These are phyloP conservation scores for Octonoba sinensis DNA, from an alignment of 2,888 invertebrate species.

Conservation along the genomic window DNA sequence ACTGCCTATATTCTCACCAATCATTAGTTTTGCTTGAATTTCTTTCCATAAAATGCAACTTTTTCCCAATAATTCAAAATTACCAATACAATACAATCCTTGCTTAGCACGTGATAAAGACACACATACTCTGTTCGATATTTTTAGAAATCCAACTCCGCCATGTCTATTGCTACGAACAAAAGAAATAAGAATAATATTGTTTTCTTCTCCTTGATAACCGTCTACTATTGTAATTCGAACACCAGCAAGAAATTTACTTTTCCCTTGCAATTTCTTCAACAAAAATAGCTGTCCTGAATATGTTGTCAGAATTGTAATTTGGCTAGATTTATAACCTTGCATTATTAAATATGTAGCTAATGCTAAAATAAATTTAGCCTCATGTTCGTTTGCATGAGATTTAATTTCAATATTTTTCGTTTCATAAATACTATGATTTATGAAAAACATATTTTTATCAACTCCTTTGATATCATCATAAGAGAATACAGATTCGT, in stretches of 20 bases:
- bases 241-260: neutral
- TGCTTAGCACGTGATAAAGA: conserved; percentile 60
- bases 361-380: conserved; percentile 66
- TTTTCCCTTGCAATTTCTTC: conserved; percentile 27
- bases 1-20: too few relatives aligned
- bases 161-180: conserved; percentile 67
- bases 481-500: conserved; percentile 67
- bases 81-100: conserved; percentile 63
- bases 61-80: conserved; percentile 42
- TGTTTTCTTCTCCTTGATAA: conserved; percentile 68
- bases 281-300: conserved; percentile 68
- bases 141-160: conserved; percentile 69
- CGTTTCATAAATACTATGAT: conserved; percentile 51
- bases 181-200: conserved; percentile 67
- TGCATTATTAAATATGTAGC: conserved; percentile 67
- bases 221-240: conserved; percentile 66
- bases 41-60: conserved; percentile 37
- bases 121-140: conserved; percentile 68
- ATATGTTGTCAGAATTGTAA: conserved; percentile 71
- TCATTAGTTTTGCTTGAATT: too few relatives aligned
- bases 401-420: conserved; percentile 58
- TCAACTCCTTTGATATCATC: conserved; percentile 68
- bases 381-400: conserved; percentile 68
- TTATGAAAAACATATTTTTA: conserved; percentile 69
- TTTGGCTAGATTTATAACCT: conserved; percentile 67